Percentiles rank a stretch among this genome's conserved stretches.
phyloP scores from a whole-genome alignment of 30 jellyfish, hydroid and myxozoan genomes.

The Euphysa ruthae region DNA sequence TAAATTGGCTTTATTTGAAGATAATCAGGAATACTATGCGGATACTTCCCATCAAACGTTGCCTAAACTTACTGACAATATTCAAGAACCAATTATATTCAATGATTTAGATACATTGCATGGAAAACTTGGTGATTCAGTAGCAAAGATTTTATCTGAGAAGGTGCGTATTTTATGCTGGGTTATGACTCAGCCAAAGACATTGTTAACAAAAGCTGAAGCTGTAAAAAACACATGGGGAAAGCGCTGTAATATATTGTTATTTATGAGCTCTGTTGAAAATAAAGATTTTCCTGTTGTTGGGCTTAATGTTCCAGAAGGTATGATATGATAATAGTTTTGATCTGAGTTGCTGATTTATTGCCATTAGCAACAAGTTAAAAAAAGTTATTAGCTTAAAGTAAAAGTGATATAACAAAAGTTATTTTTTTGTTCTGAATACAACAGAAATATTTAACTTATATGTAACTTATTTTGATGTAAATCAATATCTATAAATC shows the following conservation, averaged over 20 bases:
- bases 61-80: not conserved
- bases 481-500: too few species aligned
- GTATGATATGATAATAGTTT: too few species aligned
- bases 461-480: too few species aligned
- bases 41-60: not conserved
- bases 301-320: slow-evolving; percentile 85
- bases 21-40: not conserved
- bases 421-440: too few species aligned
- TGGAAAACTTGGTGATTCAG: slow-evolving; percentile 11
- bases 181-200: slow-evolving; percentile 78
- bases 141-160: slow-evolving; percentile 52
- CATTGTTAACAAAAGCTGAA: slow-evolving; percentile 44
- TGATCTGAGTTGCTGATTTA: too few species aligned
- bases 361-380: too few species aligned
- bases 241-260: slow-evolving; percentile 56
- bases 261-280: slow-evolving; percentile 78
- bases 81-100: slow-evolving; percentile 15
- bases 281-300: slow-evolving; percentile 72
- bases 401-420: too few species aligned
- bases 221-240: slow-evolving; percentile 99
- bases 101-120: slow-evolving; percentile 13
- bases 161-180: slow-evolving; percentile 77
- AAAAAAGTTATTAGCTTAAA: too few species aligned
- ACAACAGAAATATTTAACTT: too few species aligned
- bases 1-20: not conserved